These are phyloP conservation scores for Helarctos malayanus DNA, from an alignment of 2,797 vertebrate species.

Conservation along the genomic window DNA sequence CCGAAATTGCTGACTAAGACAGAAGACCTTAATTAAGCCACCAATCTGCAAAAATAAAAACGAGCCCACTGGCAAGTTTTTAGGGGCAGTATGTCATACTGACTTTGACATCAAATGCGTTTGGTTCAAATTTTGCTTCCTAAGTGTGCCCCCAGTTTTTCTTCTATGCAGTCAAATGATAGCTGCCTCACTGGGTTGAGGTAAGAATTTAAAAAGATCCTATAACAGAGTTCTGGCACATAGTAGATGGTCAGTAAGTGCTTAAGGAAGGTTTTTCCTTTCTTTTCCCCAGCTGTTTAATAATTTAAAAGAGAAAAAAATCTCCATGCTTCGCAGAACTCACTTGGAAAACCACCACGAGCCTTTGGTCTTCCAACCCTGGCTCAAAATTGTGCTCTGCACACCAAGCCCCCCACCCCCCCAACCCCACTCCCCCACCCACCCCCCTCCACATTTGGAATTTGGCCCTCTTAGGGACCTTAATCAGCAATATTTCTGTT, in stretches of 20 bases:
- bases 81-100: background rate
- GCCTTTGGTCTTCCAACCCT: background rate
- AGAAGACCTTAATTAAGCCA: constrained; percentile 54
- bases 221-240: background rate
- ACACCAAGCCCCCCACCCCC: accelerated
- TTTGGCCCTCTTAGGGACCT: background rate
- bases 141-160: background rate
- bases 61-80: background rate
- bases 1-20: constrained; percentile 2
- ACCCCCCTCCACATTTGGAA: background rate
- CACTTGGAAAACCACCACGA: background rate
- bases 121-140: background rate
- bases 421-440: accelerated
- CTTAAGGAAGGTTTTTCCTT: background rate
- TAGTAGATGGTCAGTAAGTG: background rate
- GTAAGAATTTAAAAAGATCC: background rate
- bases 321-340: background rate
- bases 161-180: background rate
- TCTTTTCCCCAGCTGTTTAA: background rate
- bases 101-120: constrained; percentile 12
- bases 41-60: constrained; percentile 53
- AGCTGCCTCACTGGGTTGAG: background rate
- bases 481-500: background rate
- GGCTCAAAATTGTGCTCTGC: background rate
- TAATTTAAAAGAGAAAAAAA: background rate